phyloP scores from a whole-genome alignment of 2,797 vertebrate species.

The Acanthornis magna region DNA sequence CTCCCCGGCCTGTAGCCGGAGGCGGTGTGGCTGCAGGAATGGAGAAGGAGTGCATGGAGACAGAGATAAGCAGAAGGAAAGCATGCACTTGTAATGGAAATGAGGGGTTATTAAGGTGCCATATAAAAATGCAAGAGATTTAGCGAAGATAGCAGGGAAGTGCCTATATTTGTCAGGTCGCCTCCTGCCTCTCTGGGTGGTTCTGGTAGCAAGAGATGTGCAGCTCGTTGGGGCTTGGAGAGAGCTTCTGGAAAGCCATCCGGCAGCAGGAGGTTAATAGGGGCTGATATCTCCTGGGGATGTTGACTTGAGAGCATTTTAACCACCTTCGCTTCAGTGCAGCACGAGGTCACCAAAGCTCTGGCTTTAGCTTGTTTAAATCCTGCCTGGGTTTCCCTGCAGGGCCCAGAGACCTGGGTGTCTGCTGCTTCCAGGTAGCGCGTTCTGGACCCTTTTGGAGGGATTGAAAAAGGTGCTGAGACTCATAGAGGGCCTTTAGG shows the following conservation, averaged over 20 bases:
- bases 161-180: slow-evolving; percentile 16
- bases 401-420: not conserved
- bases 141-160: slow-evolving; percentile 42
- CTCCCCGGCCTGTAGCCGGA: not conserved
- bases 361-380: not conserved
- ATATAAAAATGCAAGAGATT: slow-evolving; percentile 70
- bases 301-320: not conserved
- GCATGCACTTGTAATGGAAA: slow-evolving; percentile 73
- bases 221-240: not conserved
- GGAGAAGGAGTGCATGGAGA: slow-evolving; percentile 38
- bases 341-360: not conserved
- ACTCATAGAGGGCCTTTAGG: not conserved
- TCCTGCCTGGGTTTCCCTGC: not conserved
- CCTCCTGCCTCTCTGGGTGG: slow-evolving; percentile 52
- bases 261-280: not conserved
- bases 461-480: not conserved
- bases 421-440: not conserved
- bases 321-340: not conserved
- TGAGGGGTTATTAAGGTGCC: slow-evolving; percentile 75
- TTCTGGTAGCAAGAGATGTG: slow-evolving; percentile 14
- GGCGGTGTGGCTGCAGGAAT: slow-evolving; percentile 32
- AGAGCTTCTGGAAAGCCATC: slow-evolving; percentile 36
- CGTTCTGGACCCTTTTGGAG: not conserved
- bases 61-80: slow-evolving; percentile 62
- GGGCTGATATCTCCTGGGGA: not conserved